A percentile compares a stretch with the other conserved stretches of the same genome.
phyloP scores from a whole-genome alignment of 1,140 invertebrate species.

The Manduca sexta region DNA sequence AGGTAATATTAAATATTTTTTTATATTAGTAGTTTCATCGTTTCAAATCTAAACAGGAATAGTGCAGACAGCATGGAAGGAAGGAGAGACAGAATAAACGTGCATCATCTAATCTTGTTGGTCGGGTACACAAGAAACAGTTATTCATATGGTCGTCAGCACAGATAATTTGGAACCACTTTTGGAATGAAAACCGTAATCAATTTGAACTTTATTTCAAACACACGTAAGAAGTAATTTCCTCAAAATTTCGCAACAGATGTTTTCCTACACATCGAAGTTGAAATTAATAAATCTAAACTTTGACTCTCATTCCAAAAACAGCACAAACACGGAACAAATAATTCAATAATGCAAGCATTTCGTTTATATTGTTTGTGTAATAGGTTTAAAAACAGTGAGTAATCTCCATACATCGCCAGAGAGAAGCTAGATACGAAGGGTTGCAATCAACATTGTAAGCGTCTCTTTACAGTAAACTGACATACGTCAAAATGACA shows the following conservation, averaged over 20 bases:
- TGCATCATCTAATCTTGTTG: slow-evolving; percentile 60
- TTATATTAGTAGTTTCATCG: slow-evolving; percentile 6
- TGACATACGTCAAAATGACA: neutral
- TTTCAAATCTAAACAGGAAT: slow-evolving; percentile 29
- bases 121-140: slow-evolving; percentile 51
- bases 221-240: neutral
- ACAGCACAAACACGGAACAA: slow-evolving; percentile 38
- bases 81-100: slow-evolving; percentile 35
- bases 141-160: slow-evolving; percentile 43
- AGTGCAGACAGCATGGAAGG: slow-evolving; percentile 43
- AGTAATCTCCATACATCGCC: slow-evolving; percentile 23
- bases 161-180: slow-evolving; percentile 34
- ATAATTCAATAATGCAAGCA: slow-evolving; percentile 53
- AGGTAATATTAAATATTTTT: too few species aligned
- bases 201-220: neutral
- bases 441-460: slow-evolving; percentile 34
- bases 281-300: slow-evolving; percentile 1
- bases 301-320: slow-evolving; percentile 10
- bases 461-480: slow-evolving; percentile 36
- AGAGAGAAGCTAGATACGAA: slow-evolving; percentile 47
- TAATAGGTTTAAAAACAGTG: slow-evolving; percentile 39
- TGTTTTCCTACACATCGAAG: neutral
- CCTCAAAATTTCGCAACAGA: neutral
- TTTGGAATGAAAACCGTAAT: slow-evolving; percentile 14
- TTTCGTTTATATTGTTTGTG: slow-evolving; percentile 28